These are phyloP conservation scores for Ammodytes marinus DNA, from an alignment of 2,113 vertebrate species.

Conservation along the genomic window DNA sequence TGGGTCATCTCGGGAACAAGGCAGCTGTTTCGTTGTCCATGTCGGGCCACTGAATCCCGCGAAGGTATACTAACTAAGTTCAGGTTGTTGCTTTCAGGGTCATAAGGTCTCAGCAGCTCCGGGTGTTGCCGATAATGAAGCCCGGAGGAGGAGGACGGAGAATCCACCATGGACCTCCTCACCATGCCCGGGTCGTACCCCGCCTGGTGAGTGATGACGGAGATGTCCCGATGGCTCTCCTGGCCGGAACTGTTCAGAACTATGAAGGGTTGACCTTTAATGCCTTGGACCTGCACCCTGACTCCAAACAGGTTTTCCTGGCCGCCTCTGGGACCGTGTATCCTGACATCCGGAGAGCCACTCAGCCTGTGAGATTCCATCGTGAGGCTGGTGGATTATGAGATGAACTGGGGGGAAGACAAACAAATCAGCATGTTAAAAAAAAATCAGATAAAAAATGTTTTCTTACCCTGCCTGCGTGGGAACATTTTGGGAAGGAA, in stretches of 20 bases:
- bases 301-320: conserved; percentile 89
- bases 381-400: conserved; percentile 2
- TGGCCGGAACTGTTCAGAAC: conserved; percentile 91
- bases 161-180: conserved; percentile 65
- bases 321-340: conserved; percentile 64
- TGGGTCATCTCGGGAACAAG: conserved; percentile 64
- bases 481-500: conserved; percentile 30
- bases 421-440: conserved; percentile 42
- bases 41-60: conserved; percentile 50
- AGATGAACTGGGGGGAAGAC: conserved; percentile 46
- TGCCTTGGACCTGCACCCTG: conserved; percentile 93
- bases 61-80: conserved; percentile 57
- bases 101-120: conserved; percentile 90
- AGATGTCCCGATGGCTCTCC: conserved; percentile 74
- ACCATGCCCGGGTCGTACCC: conserved; percentile 69
- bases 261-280: conserved; percentile 93
- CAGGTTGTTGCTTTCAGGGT: conserved; percentile 87
- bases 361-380: conserved; percentile 88
- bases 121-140: conserved; percentile 92
- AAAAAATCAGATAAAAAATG: background rate
- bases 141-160: conserved; percentile 68
- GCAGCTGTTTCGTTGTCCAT: conserved; percentile 63
- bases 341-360: conserved; percentile 74
- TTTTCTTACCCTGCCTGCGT: conserved; percentile 16
- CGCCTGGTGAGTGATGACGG: conserved; percentile 73